phyloP scores from a whole-genome alignment of 1,140 invertebrate species.

The Heliconius hermathena region DNA sequence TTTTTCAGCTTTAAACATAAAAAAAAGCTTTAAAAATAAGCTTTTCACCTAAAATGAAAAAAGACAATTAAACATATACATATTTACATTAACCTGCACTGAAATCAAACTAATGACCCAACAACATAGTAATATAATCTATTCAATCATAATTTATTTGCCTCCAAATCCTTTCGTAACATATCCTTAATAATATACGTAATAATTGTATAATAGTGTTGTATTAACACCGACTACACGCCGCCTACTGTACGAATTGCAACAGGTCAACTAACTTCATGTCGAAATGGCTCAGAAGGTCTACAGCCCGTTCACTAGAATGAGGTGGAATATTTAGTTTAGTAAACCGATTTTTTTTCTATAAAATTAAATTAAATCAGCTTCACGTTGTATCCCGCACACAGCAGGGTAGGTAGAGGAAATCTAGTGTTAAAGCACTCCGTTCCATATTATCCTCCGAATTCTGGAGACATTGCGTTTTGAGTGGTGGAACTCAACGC shows the following conservation, averaged over 20 bases:
- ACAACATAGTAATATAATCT: neutral
- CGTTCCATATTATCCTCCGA: too few species aligned
- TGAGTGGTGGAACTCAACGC: too few species aligned
- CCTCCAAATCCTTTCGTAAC: conserved; percentile 4
- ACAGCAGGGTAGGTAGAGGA: too few species aligned
- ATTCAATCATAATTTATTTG: neutral
- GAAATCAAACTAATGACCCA: neutral
- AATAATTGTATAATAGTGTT: conserved; percentile 38
- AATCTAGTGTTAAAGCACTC: too few species aligned
- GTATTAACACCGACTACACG: conserved; percentile 25
- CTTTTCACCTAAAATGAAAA: too few species aligned
- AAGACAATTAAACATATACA: neutral
- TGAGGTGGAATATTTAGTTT: neutral
- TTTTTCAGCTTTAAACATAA: too few species aligned
- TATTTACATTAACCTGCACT: neutral
- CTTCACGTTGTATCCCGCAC: too few species aligned
- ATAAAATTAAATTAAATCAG: too few species aligned
- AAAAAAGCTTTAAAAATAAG: too few species aligned
- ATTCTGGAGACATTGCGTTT: too few species aligned
- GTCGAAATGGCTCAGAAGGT: conserved; percentile 68
- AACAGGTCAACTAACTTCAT: conserved; percentile 69
- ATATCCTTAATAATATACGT: conserved; percentile 13
- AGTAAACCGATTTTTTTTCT: neutral
- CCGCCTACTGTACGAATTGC: conserved; percentile 47
- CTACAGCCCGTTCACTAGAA: conserved; percentile 45